A percentile compares a stretch with the other conserved stretches of the same genome.
phyloP scores from a whole-genome alignment of 2,888 invertebrate genomes.

The Invenusta paracnida region DNA sequence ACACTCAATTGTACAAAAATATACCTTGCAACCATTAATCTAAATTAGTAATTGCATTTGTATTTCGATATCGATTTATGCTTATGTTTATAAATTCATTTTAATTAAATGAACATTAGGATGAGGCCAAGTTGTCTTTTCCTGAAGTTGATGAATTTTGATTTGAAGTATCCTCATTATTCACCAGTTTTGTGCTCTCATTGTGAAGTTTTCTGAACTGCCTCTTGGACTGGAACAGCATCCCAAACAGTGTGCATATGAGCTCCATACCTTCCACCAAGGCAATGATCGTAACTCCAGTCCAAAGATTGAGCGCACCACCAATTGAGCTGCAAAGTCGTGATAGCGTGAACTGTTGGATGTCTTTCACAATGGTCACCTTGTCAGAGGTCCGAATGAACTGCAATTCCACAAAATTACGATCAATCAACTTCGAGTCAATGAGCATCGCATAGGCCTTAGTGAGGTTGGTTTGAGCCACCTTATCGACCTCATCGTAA shows the following conservation, averaged over 20 bases:
- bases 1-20: too few relatives aligned
- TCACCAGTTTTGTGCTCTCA: too few relatives aligned
- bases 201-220: too few relatives aligned
- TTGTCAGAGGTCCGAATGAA: not conserved
- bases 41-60: too few relatives aligned
- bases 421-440: not conserved
- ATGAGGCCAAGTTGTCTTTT: too few relatives aligned
- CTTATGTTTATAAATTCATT: too few relatives aligned
- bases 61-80: too few relatives aligned
- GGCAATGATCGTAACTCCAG: slow-evolving; percentile 3
- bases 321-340: slow-evolving; percentile 17
- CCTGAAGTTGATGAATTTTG: too few relatives aligned
- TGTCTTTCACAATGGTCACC: not conserved
- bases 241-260: not conserved
- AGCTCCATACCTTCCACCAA: slow-evolving; percentile 10
- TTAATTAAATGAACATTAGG: too few relatives aligned
- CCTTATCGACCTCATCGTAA: not conserved
- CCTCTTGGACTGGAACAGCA: not conserved
- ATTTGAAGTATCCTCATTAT: too few relatives aligned
- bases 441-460: not conserved
- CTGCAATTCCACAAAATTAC: slow-evolving; percentile 18
- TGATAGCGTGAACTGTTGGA: not conserved
- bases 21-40: too few relatives aligned
- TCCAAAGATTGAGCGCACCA: slow-evolving; percentile 24
- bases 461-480: not conserved